Evolutionary conservation across 2,113 vertebrate genomes (phyloP), one percentile per base, ranked within the genome.

Genomic region (Chamaetylas fuelleborni): DNA sequence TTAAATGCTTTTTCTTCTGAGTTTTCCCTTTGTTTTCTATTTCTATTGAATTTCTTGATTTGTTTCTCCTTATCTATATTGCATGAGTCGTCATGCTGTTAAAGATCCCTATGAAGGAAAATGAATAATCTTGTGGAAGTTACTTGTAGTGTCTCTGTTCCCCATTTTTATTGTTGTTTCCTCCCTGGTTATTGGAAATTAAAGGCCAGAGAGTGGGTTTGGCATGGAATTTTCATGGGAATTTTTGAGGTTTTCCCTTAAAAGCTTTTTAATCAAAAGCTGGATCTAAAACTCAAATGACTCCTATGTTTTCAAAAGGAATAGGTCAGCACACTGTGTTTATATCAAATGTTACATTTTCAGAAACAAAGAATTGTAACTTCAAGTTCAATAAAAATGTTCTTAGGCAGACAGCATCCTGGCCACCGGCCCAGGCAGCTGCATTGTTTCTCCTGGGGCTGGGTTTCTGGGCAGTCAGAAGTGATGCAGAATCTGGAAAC

Each of bases 231-330:
- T 93, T 82, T 90, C 50, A 38, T 66, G 62, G 74, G 84, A 24
- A 12, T 73, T 69, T 84, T 31, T 47, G 19, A 80, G n/a, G 9
- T 86, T 94, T 94, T 81, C 50, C 29, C 67, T 86, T 97, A 88
- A 90, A 93, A 95, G 91, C 76, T 78, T 90, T 90, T 96, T 90
- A 92, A 93, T 94, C 82, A 88, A 93, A 80, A 94, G 33, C 60
- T 95, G 86, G 71, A 90, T 66, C 74, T 90, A 33, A 88, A 92
- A 53, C 76, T 58, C 82, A 66, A 88, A 73, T 60, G 48, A 66
- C 67, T 92, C 83, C 23, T 92, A 23, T 0, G 0, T 86, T 95
- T 94, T 95, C 60, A 57, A 88, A 93, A 94, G 60, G 86, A 86
- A 58, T 77, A 86, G 91, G 82, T 94, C 95, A 95, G 72, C 79